A percentile compares a stretch with the other conserved stretches of the same genome.
These are phyloP conservation scores for Perca schrenkii DNA, from an alignment of 2,113 vertebrate genomes.

Conservation along the genomic window DNA sequence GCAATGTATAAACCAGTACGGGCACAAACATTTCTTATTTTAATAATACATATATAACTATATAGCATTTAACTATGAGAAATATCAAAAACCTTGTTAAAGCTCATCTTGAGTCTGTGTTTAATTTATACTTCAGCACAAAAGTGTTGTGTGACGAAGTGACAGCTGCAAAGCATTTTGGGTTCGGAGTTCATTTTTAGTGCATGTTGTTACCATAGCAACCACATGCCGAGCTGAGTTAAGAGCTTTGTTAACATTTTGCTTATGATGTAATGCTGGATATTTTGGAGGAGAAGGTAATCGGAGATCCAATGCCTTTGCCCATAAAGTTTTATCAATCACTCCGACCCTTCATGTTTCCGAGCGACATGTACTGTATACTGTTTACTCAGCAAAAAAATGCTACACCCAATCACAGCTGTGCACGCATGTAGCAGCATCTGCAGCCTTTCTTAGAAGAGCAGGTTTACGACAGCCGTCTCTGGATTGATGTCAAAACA, in stretches of 20 bases:
- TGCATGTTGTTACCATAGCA: conserved; percentile 29
- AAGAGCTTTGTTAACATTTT: neutral
- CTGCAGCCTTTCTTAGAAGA: neutral
- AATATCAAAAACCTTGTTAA: too few relatives aligned
- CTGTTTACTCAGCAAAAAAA: neutral
- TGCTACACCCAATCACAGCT: neutral
- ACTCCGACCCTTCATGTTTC: neutral
- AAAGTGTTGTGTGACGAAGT: neutral
- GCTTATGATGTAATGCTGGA: neutral
- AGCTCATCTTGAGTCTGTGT: conserved; percentile 1
- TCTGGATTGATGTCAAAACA: neutral
- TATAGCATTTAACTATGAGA: too few relatives aligned
- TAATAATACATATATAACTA: too few relatives aligned
- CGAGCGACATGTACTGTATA: too few relatives aligned
- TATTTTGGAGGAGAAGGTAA: neutral
- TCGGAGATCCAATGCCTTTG: neutral
- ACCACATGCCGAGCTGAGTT: neutral
- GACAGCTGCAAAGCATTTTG: neutral
- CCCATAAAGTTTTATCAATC: neutral
- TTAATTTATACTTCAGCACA: neutral
- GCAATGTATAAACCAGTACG: too few relatives aligned
- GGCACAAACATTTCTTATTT: too few relatives aligned
- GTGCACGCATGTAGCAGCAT: neutral
- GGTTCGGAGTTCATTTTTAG: neutral
- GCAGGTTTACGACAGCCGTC: neutral